Base-by-base conservation (phyloP, 2,113 vertebrate species). In the Holacanthus passer region DNA sequence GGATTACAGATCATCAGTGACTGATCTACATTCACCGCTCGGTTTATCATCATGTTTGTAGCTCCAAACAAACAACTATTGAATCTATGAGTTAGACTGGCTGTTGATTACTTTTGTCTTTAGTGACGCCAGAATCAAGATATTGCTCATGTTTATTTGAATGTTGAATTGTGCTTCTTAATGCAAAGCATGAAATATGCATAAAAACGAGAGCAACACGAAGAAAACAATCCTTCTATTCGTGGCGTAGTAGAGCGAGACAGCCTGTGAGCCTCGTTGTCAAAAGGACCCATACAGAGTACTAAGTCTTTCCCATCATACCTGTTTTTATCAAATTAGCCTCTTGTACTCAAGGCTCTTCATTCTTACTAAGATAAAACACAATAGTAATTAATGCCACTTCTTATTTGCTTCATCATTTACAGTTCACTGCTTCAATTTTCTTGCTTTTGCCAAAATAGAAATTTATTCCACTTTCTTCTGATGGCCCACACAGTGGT, bases 311-410 rank as follows among this genome's bases (percentile, higher is more conserved):
- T 53, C 19, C 47, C 59, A 29, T 70, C 5, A 2, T 39, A 59
- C 20, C 59, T 50, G 41, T 59, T 31, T 84, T 76, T 50, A 56
- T 67, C 52, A 72, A 72, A 81, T 55, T 48, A 73, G 48, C 53
- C 58, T 76, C 47, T 16, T 37, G 37, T 19, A 20, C 39, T 50
- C 47, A 29, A 58, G 37, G 76, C 24, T 63, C 39, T 52, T 53
- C 7, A 31, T 81, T 60, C 12, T 19, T 20, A 16, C 79, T 55
- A 63, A 7, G 37, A 45, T 78, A 9, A 59, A 77, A 65, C 64
- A 75, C 70, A 39, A n/a, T 32, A 19, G 37, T 67, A 48, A 63
- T 83, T 60, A 35, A 64, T 64, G 73, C 35, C 17, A 50, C 65
- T 43, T 59, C 6, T 72, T 19, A 65, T 77, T 77, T 65, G 20